Conservation (phyloP, 2,888 invertebrate genomes). For the Leptura quadrifasciata region DNA sequence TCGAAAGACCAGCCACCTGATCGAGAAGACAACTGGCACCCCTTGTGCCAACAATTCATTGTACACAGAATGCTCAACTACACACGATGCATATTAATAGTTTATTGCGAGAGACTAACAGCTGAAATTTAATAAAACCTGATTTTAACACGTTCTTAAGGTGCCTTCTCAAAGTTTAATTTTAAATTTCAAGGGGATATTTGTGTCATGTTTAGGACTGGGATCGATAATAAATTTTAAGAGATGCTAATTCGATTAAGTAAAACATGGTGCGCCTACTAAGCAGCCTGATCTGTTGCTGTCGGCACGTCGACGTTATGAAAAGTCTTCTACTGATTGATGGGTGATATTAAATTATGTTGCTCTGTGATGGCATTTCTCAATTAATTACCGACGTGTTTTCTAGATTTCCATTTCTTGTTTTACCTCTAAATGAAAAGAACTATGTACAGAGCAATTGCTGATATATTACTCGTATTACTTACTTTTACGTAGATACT, state of each 20-base stretch:
- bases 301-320: not conserved
- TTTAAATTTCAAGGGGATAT: not conserved
- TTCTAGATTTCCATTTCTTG: not conserved
- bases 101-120: not conserved
- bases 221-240: constrained; percentile 7
- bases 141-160: not conserved
- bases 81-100: too few relatives aligned
- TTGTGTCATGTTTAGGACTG: not conserved
- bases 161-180: not conserved
- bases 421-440: not conserved
- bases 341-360: constrained; percentile 2
- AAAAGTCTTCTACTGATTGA: not conserved
- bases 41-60: too few relatives aligned
- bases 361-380: not conserved
- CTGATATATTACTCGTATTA: too few relatives aligned
- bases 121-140: not conserved
- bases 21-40: too few relatives aligned
- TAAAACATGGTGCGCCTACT: not conserved
- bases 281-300: not conserved
- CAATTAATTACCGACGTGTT: not conserved
- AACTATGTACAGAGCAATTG: not conserved
- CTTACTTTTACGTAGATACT: too few relatives aligned
- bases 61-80: too few relatives aligned
- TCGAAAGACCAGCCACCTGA: too few relatives aligned
- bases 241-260: constrained; percentile 7